Evolutionary conservation across 1,140 invertebrate genomes (phyloP), one percentile per base, ranked within the genome.

Genomic region (Holotrichia oblita): DNA sequence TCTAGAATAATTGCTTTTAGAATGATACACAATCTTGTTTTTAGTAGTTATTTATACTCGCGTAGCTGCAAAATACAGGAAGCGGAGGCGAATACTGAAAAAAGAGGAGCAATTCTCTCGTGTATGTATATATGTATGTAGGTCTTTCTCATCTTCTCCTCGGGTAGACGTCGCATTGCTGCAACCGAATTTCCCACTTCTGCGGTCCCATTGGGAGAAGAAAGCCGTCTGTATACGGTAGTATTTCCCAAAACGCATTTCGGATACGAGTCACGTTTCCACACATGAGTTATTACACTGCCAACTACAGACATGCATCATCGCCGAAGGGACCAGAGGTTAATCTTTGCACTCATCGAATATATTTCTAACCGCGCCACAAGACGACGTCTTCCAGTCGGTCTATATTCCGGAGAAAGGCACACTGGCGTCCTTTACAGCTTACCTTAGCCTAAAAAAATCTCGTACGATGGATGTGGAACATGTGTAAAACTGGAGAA

Each of bases 231-330:
- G 48, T 12, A 27, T 12, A 20, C 61, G 44, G 44, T 14, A 8
- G 61, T 34, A 69, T 69, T 69, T 69, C 61, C 61, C 61, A 69
- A 34, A 34, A 69, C 61, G 61, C 61, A 74, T 74, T 74, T 74
- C 34, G 73, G 17, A 74, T 74, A 14, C 40, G n/a, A 42, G 73
- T 74, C 73, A 74, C 73, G 73, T 40, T 74, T 34, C 73, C 41
- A 40, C 41, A 74, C 73, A 74, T 74, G 73, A 74, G 73, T 74
- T 74, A 74, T 74, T 74, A 74, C 73, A 74, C 73, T 74, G 73
- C 73, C 73, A 74, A 74, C 73, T 74, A 74, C 73, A 74, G 73
- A 74, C 73, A 74, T 74, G 73, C 73, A 74, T 74, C 73, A 74
- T 74, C 73, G 40, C 73, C 41, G 17, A 24, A 34, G 73, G 73